Evolutionary conservation across 2,797 vertebrate species (phyloP), one percentile per base, ranked within the genome.

Genomic region (Cercopithecus neglectus): DNA sequence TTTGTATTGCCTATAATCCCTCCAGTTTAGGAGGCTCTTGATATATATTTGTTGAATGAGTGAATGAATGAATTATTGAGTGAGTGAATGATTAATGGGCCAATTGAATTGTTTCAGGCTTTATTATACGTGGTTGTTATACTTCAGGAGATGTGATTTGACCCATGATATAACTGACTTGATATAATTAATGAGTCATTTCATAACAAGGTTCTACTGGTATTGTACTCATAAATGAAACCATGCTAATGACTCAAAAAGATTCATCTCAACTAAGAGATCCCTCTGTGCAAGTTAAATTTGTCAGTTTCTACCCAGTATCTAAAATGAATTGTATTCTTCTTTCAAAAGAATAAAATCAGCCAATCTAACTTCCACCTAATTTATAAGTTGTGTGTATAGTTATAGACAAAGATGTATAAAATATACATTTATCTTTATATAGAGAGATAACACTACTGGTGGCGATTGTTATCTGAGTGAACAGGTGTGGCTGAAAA

Each of bases 121-220:
- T 95, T 96, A 70, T 14, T 79, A 11, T 46, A 53, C 50, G n/a
- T 61, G 36, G 67, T 74, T 22, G 70, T 74, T 97, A 39, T 94
- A 94, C 89, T 81, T 96, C 57, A 70, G 70, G 36, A 80, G 74
- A 80, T 82, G 75, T 94, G 94, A 95, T 91, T 36, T 96, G 95
- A 91, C 85, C 96, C 81, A 76, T 89, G 81, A 57, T 79, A 61
- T n/a, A 95, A 95, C 64, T 64, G 64, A 75, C 55, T 94, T 28
- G 5, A 76, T 92, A 92, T 81, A 96, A 94, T 97, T 89, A 97
- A 97, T 82, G 72, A 91, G 61, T 96, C 96, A 96, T 96, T 70
- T 91, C 94, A 94, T 72, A 96, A 78, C 50, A 91, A 93, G 79
- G 39, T 86, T 83, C 70, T 86, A 30, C 59, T 30, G 11, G 79